A percentile compares a stretch with the other conserved stretches of the same genome.
Conservation (phyloP, 2,888 invertebrate genomes). For the Orthosia incerta region DNA sequence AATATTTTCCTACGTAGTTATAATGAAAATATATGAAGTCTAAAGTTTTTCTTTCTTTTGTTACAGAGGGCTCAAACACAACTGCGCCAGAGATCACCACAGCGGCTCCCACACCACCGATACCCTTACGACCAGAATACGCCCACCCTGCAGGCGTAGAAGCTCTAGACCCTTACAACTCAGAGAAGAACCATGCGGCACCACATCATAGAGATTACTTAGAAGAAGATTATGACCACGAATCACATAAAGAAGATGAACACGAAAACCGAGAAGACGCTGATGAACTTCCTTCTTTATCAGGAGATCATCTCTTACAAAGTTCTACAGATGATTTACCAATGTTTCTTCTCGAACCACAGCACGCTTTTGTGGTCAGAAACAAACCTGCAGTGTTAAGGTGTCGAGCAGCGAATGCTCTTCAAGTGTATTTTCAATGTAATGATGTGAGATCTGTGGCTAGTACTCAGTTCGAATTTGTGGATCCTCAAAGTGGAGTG, state of each 20-base stretch:
- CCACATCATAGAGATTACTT: conserved; percentile 85
- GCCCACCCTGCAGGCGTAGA: conserved; percentile 88
- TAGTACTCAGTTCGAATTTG: conserved; percentile 94
- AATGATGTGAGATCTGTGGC: conserved; percentile 94
- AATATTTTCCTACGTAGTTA: too few species aligned
- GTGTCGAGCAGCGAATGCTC: conserved; percentile 97
- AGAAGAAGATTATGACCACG: conserved; percentile 89
- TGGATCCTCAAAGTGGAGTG: conserved; percentile 97
- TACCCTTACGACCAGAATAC: conserved; percentile 87
- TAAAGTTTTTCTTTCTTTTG: conserved; percentile 65
- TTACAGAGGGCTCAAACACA: conserved; percentile 85
- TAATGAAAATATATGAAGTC: neutral
- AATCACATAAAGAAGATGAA: conserved; percentile 87
- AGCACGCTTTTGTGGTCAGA: conserved; percentile 97
- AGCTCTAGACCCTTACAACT: conserved; percentile 88
- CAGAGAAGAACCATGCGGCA: conserved; percentile 84
- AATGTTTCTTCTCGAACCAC: conserved; percentile 96
- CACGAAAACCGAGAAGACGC: conserved; percentile 87
- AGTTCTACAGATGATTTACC: conserved; percentile 94
- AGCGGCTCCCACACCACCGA: conserved; percentile 79
- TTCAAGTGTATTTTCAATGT: conserved; percentile 97
- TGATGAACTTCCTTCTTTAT: conserved; percentile 87
- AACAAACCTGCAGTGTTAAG: conserved; percentile 96
- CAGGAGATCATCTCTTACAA: conserved; percentile 87
- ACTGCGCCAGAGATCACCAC: conserved; percentile 82